Base-by-base conservation (phyloP, 2,888 invertebrate genomes). In the Bombylius major region DNA sequence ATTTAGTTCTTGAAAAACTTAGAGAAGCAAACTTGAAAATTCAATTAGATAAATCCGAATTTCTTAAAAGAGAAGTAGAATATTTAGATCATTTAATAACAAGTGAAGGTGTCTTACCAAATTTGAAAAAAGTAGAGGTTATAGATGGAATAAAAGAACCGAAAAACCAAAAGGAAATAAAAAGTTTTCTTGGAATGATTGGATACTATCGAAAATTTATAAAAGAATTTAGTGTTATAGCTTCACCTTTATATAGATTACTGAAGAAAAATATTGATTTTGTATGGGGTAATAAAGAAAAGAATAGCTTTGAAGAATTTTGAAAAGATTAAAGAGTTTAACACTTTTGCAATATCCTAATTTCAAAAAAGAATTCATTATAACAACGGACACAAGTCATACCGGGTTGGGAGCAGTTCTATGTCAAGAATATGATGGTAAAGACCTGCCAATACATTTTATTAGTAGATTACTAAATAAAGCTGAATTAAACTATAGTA, bases 11-110 rank as follows among this genome's bases (percentile, higher is more conserved):
- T 23, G 23, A 3, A 23, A 23, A 23, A 23, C 23, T 23, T 23
- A 23, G 23, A 23, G 23, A 23, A 23, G 23, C 23, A 3, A 23
- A 23, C 23, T 58, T 66, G 6, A 64, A 66, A 62, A 56, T 65
- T 4, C 64, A 65, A 53, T 31, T 64, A 5, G 62, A 63, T 48
- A 66, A 67, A 55, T 62, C 56, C 5, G 56, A 64, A 53, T 67
- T 67, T 55, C 50, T 65, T 5, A 52, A 55, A 44, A 61, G 61
- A 47, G 62, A 63, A 59, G 61, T 67, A 0, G 58, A 61, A 36
- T 69, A 62, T 58, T 52, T 70, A 14, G 67, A 69, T 6, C 67
- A 67, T 50, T 47, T 69, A 13, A 59, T n/a, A n/a, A n/a, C n/a
- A 3, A 53, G 63, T 6, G 63, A 69, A 1, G 66, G 64, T 13